Conservation (phyloP, 1,140 invertebrate species). For the Trinorchestia longiramus region DNA sequence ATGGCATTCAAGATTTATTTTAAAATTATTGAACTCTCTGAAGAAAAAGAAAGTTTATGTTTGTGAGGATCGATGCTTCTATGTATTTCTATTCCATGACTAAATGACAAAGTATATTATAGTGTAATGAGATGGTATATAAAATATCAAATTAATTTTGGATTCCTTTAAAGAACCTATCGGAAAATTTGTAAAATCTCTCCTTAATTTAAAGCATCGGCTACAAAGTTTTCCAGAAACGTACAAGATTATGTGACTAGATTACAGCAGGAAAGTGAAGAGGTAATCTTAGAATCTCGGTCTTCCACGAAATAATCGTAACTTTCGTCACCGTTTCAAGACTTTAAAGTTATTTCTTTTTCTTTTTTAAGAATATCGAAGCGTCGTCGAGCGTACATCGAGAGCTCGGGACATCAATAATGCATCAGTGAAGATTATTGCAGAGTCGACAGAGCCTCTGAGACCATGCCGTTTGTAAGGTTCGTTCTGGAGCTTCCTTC, state of each 20-base stretch:
- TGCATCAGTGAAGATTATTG: constrained; percentile 36
- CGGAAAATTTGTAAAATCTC: not conserved
- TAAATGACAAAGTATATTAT: not conserved
- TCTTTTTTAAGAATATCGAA: constrained; percentile 21
- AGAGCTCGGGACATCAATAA: constrained; percentile 34
- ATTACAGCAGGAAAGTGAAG: not conserved
- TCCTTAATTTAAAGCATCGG: not conserved
- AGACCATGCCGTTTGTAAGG: constrained; percentile 32
- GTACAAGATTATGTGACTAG: not conserved
- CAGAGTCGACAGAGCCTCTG: constrained; percentile 14
- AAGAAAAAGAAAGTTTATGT: too few relatives aligned
- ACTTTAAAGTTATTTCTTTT: constrained; percentile 20
- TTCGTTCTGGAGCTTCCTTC: not conserved
- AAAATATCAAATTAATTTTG: not conserved
- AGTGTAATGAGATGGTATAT: not conserved
- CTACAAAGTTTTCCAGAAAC: not conserved
- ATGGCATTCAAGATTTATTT: too few relatives aligned
- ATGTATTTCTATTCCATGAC: too few relatives aligned
- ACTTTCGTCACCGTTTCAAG: not conserved
- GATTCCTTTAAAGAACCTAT: not conserved
- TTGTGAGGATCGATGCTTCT: too few relatives aligned
- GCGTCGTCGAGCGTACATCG: constrained; percentile 12
- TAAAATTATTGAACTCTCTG: too few relatives aligned
- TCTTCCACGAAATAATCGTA: not conserved
- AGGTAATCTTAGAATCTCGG: not conserved